These are phyloP conservation scores for Coelogynopora nodosa DNA, from an alignment of 2,888 invertebrate genomes.

Conservation along the genomic window DNA sequence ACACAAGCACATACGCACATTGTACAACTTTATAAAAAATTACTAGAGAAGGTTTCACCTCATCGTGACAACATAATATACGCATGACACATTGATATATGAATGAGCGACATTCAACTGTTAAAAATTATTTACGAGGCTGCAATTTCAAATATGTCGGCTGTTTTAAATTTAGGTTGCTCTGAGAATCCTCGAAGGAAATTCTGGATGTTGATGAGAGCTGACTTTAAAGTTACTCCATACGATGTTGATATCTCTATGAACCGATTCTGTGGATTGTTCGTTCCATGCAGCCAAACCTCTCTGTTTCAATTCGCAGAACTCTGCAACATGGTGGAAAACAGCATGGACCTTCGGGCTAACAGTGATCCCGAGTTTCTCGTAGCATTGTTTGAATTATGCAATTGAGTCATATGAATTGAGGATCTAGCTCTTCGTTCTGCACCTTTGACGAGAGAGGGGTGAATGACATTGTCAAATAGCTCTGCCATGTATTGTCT, in stretches of 20 bases:
- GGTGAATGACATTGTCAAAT: slow-evolving; percentile 32
- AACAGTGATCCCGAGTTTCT: not conserved
- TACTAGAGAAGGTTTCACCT: not conserved
- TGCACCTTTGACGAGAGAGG: slow-evolving; percentile 26
- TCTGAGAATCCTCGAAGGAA: not conserved
- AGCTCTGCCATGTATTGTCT: not conserved
- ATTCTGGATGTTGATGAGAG: not conserved
- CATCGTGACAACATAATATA: not conserved
- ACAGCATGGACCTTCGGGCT: not conserved
- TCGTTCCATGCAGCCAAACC: not conserved
- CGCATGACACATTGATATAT: not conserved
- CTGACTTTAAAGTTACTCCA: not conserved
- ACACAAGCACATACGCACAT: not conserved
- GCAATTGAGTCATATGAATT: not conserved
- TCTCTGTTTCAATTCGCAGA: not conserved
- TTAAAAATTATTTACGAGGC: no score
- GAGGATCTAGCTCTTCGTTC: not conserved
- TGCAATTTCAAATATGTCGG: not conserved
- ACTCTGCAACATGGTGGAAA: not conserved
- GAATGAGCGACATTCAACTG: not conserved
- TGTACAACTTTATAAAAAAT: not conserved
- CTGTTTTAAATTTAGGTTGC: not conserved
- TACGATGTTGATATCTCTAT: not conserved
- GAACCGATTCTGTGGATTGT: not conserved
- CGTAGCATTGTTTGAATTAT: not conserved